These are phyloP conservation scores for Mesorhabditis belari DNA, from an alignment of 2,888 invertebrate genomes.

Conservation along the genomic window DNA sequence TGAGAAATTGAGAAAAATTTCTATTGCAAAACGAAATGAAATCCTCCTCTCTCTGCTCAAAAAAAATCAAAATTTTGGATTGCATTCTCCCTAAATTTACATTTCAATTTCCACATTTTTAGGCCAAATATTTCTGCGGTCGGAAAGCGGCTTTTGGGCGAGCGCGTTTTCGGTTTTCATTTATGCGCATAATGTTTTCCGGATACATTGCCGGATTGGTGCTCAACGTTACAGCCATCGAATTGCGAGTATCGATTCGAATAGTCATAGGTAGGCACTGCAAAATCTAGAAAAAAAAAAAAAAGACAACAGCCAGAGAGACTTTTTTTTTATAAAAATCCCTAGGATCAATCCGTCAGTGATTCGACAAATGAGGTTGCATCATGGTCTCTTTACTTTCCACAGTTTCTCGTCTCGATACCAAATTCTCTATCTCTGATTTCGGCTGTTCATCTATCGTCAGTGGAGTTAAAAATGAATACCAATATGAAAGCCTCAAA, in stretches of 20 bases:
- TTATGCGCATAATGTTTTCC: slow-evolving; percentile 22
- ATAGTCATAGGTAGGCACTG: neutral
- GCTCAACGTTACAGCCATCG: slow-evolving; percentile 17
- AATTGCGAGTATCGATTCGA: slow-evolving; percentile 1
- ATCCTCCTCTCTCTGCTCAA: neutral
- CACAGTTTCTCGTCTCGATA: neutral
- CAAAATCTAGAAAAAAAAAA: neutral
- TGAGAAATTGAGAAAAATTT: no score
- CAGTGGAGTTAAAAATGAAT: neutral
- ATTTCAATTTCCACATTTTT: slow-evolving; percentile 8
- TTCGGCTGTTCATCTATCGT: neutral
- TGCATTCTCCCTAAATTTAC: neutral
- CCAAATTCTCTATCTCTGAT: neutral
- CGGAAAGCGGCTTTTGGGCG: slow-evolving; percentile 34
- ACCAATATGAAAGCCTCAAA: neutral
- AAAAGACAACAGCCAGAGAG: no score
- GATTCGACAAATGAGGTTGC: neutral
- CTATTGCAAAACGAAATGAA: neutral
- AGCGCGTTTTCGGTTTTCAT: slow-evolving; percentile 22
- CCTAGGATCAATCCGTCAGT: neutral
- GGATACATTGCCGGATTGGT: slow-evolving; percentile 24
- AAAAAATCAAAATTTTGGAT: neutral
- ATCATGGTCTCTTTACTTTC: neutral
- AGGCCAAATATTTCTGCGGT: slow-evolving; percentile 30
- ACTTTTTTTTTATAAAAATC: no score